Evolutionary conservation across 1,140 invertebrate species (phyloP), one percentile per base, ranked within the genome.

Genomic region (Bilobella aurantiaca): DNA sequence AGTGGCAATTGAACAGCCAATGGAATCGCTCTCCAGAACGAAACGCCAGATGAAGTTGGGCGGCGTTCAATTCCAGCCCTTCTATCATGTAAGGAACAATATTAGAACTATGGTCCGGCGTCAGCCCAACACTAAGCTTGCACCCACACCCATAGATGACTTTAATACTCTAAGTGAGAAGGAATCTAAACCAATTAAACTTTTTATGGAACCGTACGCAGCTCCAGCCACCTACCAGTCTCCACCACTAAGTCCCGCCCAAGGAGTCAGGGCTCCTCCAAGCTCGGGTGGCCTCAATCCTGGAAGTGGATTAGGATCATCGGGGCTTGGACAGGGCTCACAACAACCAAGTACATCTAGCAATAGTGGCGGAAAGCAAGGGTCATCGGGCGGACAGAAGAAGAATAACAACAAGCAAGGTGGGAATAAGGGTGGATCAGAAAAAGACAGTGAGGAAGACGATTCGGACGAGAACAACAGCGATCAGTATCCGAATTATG

Each of bases 21-120:
- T 23, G 49, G 49, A 12, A 23, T 8, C 25, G 8, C 23, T 14
- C 5, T 53, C 49, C 23, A 12, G 49, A 23, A 23, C 23, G 21
- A 53, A 53, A 23, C 12, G 49, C 5, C 49, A 53, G 25, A 14
- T 53, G 49, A 12, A 23, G 12, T 53, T 53, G 49, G 25, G 25
- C 5, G 49, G 21, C 3, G 21, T 53, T 12, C 12, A 53, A 23
- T 5, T 53, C 49, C 49, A 23, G 12, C 49, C 49, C 5, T 53
- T 53, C 21, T 53, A 53, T 53, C 49, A 53, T 53, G 49, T 53
- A 53, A 53, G 49, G 12, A 53, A 53, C 49, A 53, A 53, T 53
- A 53, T 53, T 53, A 53, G 49, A 53, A 53, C 49, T 53, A 53
- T 53, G 49, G 49, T 53, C 49, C 49, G 49, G 14, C 49, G 21